Evolutionary conservation across 2,888 invertebrate genomes (phyloP).

Genomic region (Caenorhabditis sp.): DNA sequence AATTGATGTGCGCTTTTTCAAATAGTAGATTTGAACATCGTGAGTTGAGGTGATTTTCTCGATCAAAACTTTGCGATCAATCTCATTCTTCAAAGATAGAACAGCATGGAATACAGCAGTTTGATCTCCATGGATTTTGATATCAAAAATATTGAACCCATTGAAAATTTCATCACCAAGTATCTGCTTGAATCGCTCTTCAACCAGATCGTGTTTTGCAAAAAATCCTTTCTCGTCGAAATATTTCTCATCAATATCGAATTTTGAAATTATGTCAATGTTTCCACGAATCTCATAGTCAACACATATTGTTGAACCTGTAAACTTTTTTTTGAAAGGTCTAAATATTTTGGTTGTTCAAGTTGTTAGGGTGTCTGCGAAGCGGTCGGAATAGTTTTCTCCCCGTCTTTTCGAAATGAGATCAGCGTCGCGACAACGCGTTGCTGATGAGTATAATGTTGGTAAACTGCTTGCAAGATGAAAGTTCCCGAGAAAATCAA

Average conservation of each 20-base stretch:
- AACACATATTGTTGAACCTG: neutral
- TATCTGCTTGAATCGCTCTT: neutral
- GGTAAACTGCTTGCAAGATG: neutral
- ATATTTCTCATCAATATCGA: slow-evolving; percentile 21
- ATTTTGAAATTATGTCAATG: slow-evolving; percentile 25
- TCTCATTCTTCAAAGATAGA: neutral
- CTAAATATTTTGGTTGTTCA: too few species aligned
- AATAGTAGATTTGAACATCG: neutral
- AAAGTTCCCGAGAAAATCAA: neutral
- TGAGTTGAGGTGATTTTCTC: neutral
- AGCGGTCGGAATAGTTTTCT: too few species aligned
- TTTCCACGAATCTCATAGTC: slow-evolving; percentile 34
- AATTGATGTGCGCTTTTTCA: neutral
- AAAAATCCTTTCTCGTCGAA: slow-evolving; percentile 10
- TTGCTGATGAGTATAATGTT: too few species aligned
- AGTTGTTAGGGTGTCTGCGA: too few species aligned
- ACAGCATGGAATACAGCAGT: slow-evolving; percentile 4
- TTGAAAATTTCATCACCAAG: slow-evolving; percentile 1
- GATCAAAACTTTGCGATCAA: neutral
- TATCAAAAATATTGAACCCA: neutral
- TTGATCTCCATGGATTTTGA: neutral
- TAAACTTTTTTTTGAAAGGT: neutral
- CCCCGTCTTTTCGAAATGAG: too few species aligned
- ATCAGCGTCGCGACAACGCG: too few species aligned
- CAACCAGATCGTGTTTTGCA: neutral